Evolutionary conservation across 2,888 invertebrate species (phyloP), one percentile per base, ranked within the genome.

Genomic region (Pollenia griseotomentosa): DNA sequence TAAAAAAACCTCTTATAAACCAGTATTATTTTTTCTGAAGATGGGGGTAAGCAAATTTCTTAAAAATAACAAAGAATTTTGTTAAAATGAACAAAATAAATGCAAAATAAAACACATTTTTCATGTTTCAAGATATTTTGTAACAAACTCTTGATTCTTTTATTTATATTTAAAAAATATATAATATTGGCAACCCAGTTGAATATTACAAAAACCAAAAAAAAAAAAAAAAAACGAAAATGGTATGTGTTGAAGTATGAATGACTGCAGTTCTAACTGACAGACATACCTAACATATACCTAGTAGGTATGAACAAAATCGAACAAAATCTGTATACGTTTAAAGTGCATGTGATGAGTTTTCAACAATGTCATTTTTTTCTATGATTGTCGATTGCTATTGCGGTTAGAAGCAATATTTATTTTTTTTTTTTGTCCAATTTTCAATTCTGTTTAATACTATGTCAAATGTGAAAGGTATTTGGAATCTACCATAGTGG

Each of bases 291-390:
- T 40, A 46, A 33, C 14, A 53, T 40, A 12, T 70, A 12, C 12
- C 16, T 68, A 12, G 12, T 19, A 63, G 14, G 40, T 16, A 42
- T 14, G 33, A 6, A 33, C 33, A 33, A 33, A 33, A 33, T 33
- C 33, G 33, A 33, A 33, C 3, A 33, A 33, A 33, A 33, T 33
- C 33, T 68, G 42, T 40, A 11, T 44, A 83, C 44, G 57, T 61
- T 80, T 12, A 71, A 55, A 71, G 63, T 63, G 80, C 53, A 75
- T 85, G 65, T 71, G 80, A 85, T 71, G 70, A 77, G 57, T 46
- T 74, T 85, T 61, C 55, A 75, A 63, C 46, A 81, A 68, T 73
- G 53, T 51, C 46, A 66, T 63, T 75, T 75, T 19, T 71, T 61
- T 23, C 57, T 77, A 65, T 71, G 63, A 85, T 40, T 74, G 59